Evolutionary conservation across 2,113 vertebrate genomes (phyloP).

Genomic region (Antennarius striatus): DNA sequence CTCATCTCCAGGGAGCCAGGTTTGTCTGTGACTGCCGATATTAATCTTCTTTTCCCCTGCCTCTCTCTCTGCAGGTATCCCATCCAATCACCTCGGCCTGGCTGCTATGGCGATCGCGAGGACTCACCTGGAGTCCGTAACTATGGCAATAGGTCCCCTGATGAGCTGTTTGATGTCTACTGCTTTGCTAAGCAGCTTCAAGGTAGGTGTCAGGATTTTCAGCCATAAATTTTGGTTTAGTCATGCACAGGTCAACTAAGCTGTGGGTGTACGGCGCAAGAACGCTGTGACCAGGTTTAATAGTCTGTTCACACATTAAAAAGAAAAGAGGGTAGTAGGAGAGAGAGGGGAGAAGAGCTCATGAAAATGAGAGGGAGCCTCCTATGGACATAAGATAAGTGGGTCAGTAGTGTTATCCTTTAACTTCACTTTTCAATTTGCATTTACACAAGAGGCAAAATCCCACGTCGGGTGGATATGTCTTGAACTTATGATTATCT

Average conservation of each 20-base stretch:
- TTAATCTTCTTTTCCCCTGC: slow-evolving; percentile 36
- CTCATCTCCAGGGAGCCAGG: slow-evolving; percentile 26
- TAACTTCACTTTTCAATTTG: slow-evolving; percentile 25
- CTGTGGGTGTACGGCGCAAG: not conserved
- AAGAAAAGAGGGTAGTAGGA: slow-evolving; percentile 1
- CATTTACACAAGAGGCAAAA: not conserved
- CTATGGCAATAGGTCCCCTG: slow-evolving; percentile 85
- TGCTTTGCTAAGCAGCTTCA: slow-evolving; percentile 87
- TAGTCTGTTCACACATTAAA: slow-evolving; percentile 13
- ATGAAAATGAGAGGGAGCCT: not conserved
- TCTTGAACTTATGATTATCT: slow-evolving; percentile 2
- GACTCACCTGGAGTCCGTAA: slow-evolving; percentile 93
- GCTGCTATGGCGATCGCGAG: slow-evolving; percentile 94
- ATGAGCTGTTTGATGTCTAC: slow-evolving; percentile 92
- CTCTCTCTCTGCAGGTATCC: slow-evolving; percentile 84
- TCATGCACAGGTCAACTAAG: slow-evolving; percentile 36
- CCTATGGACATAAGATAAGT: slow-evolving; percentile 11
- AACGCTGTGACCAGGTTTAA: slow-evolving; percentile 26
- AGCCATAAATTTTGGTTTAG: slow-evolving; percentile 42
- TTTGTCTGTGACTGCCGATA: slow-evolving; percentile 38
- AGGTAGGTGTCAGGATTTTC: slow-evolving; percentile 74
- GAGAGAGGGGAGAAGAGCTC: not conserved
- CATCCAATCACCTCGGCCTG: slow-evolving; percentile 91
- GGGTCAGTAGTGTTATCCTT: slow-evolving; percentile 28
- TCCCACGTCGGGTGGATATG: not conserved